Conservation (phyloP, 2,888 invertebrate species). For the Rhamphomyia laevipes region DNA sequence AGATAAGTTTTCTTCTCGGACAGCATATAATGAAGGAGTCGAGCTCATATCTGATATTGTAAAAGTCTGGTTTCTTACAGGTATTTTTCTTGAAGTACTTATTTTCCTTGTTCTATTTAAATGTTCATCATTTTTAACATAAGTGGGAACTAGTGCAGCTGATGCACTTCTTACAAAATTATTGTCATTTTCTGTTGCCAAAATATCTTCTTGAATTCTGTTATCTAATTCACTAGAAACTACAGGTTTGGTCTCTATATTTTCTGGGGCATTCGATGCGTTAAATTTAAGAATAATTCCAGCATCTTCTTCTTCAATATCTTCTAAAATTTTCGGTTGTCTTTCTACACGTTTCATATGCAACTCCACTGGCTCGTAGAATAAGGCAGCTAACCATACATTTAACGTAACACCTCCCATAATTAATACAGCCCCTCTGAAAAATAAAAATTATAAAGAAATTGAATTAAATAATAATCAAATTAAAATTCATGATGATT, state of each 20-base stretch:
- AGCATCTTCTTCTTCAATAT: conserved; percentile 34
- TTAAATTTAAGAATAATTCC: conserved; percentile 36
- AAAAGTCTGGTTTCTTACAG: conserved; percentile 36
- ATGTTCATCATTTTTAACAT: conserved; percentile 32
- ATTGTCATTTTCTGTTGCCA: conserved; percentile 19
- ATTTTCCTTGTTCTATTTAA: conserved; percentile 45
- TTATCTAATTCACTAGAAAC: not conserved
- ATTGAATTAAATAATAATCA: no score
- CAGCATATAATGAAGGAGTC: conserved; percentile 54
- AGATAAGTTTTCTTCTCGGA: conserved; percentile 49
- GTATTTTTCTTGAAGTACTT: conserved; percentile 46
- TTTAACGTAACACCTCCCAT: conserved; percentile 74
- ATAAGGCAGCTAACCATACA: conserved; percentile 71
- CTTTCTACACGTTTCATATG: conserved; percentile 58
- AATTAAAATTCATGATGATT: no score
- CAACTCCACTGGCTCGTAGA: conserved; percentile 73
- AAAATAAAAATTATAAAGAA: conserved; percentile 16
- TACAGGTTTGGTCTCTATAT: conserved; percentile 13
- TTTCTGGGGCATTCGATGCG: conserved; percentile 18
- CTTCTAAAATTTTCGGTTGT: conserved; percentile 25
- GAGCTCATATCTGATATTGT: conserved; percentile 47
- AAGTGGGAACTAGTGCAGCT: conserved; percentile 53
- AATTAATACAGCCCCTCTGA: conserved; percentile 66
- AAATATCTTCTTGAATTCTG: conserved; percentile 10
- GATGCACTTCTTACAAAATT: conserved; percentile 56